Base-by-base conservation (phyloP, 1,140 invertebrate species). In the Pseudomyrmex cubaensis region DNA sequence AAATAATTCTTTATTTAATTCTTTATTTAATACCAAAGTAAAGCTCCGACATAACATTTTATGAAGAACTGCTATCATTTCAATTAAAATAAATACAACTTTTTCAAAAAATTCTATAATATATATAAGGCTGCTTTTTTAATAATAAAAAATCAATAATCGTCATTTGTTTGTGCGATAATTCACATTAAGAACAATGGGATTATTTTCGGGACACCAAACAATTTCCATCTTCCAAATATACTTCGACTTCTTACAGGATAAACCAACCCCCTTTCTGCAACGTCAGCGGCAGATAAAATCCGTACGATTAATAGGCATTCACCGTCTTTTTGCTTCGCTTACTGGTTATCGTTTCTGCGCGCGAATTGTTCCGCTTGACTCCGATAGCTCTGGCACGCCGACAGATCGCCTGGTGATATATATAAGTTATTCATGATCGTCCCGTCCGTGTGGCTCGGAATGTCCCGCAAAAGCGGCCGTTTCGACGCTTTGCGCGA, bases 291-390 rank as follows among this genome's bases (percentile, higher is more conserved):
- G 63, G 84, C 72, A 86, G 84, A 90, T 89, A 87, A 90, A 91
- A 88, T 89, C 84, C 82, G 62, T 70, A 84, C 84, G 83, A 91
- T 90, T 90, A 90, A 90, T 90, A 90, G 85, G 61, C 57, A 56
- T 50, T 80, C 59, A 54, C 5, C 64, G 61, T 62, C 74, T 72
- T 75, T 90, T 88, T 88, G 74, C 82, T 46, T 77, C 70, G 63
- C 56, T 15, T 50, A 61, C 70, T 50, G 75, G 85, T 86, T 88
- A 87, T 90, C 62, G 67, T 85, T 82, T 63, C 57, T 25, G 25
- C 25, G 35, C 59, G 52, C 63, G 76, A 82, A 87, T 85, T 85
- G 82, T 83, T 75, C 82, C 64, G 59, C 35, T 52, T 17, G 62
- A 9, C 17, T 50, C 46, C 59, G 72, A 83, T 86, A 61, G 86